Conservation (phyloP, 64 coral and sea anemone species). For the Dendrophyllia cribrosa region DNA sequence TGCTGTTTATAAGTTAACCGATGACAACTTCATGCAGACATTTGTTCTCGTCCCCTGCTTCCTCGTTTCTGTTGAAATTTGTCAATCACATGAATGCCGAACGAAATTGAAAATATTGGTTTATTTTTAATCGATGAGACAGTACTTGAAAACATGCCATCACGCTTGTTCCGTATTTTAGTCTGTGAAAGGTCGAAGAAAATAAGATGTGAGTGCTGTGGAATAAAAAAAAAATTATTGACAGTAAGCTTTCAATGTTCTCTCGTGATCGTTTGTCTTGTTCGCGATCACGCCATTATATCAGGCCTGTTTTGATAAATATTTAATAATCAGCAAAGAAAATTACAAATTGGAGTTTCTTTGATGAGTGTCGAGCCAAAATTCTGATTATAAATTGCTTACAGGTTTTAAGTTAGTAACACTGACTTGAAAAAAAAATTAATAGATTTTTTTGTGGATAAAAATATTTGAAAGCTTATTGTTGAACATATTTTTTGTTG, state of each 20-base stretch:
- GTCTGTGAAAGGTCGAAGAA: neutral
- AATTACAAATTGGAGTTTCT: neutral
- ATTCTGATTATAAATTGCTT: no score
- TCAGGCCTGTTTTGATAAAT: slow-evolving; percentile 22
- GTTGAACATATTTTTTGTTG: no score
- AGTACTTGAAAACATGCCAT: neutral
- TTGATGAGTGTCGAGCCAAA: no score
- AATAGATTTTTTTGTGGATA: no score
- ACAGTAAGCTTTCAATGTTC: neutral
- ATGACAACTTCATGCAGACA: neutral
- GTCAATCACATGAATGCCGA: no score
- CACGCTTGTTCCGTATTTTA: neutral
- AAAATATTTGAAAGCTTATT: no score
- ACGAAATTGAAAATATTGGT: neutral
- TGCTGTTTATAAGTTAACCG: neutral
- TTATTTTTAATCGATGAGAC: neutral
- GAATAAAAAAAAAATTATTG: neutral
- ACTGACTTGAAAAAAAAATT: no score
- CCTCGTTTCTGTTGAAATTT: no score
- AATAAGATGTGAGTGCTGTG: no score
- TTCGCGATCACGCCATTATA: neutral
- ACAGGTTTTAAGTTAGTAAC: no score
- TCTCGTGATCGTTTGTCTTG: neutral
- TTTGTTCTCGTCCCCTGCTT: no score
- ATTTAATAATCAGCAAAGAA: slow-evolving; percentile 8